phyloP scores from a whole-genome alignment of 2,113 vertebrate species.

The Dromiciops gliroides region DNA sequence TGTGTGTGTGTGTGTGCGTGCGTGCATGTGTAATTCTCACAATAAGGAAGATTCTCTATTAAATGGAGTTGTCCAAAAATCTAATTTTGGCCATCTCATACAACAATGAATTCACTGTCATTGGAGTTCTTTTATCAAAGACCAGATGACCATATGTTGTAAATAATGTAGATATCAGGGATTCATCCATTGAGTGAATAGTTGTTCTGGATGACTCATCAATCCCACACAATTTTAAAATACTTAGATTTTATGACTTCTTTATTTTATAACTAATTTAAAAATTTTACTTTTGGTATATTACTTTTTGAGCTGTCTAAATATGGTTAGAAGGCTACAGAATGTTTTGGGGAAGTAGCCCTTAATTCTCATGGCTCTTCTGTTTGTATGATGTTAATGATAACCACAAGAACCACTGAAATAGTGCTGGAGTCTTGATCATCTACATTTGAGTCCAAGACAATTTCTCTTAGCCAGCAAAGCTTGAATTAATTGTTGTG shows the following conservation, averaged over 20 bases:
- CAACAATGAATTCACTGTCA: neutral
- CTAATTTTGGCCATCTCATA: neutral
- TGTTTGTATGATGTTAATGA: neutral
- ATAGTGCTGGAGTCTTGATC: neutral
- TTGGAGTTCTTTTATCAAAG: neutral
- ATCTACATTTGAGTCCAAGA: constrained; percentile 1
- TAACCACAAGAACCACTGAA: neutral
- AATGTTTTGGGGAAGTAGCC: neutral
- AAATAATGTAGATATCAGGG: neutral
- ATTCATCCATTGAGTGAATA: constrained; percentile 10
- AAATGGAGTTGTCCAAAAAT: neutral
- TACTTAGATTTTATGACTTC: constrained; percentile 17
- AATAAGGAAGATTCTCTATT: too few relatives aligned
- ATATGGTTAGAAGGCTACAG: constrained; percentile 16
- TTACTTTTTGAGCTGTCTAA: neutral
- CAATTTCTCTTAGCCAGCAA: neutral
- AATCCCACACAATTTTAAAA: constrained; percentile 11
- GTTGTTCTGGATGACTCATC: constrained; percentile 17
- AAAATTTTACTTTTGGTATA: neutral
- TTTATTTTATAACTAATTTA: constrained; percentile 40
- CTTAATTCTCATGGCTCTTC: constrained; percentile 16
- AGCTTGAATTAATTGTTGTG: neutral
- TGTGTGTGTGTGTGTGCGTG: too few relatives aligned
- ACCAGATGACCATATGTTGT: neutral
- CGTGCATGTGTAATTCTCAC: too few relatives aligned